Percentiles rank a stretch among this genome's conserved stretches.
Conservation (phyloP, 1,140 invertebrate genomes). For the Hydropsyche tenuis region DNA sequence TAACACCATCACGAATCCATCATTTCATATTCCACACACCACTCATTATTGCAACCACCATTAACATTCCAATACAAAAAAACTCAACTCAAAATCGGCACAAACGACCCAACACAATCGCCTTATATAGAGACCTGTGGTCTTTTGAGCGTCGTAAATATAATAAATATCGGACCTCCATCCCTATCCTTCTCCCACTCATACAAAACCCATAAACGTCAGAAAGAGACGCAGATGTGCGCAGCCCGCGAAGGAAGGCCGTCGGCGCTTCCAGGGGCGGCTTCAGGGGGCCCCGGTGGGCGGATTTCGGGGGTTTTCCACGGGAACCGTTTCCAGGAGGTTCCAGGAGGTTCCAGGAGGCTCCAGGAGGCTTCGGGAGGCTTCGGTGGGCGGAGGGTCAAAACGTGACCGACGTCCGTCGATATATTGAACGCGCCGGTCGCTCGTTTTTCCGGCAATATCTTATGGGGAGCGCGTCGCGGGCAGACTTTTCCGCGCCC, state of each 20-base stretch:
- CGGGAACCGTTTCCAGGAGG: too few relatives aligned
- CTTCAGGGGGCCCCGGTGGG: neutral
- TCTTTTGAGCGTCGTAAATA: constrained; percentile 66
- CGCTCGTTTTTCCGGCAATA: constrained; percentile 41
- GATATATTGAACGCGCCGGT: constrained; percentile 63
- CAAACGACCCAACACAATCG: constrained; percentile 58
- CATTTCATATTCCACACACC: too few relatives aligned
- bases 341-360: constrained; percentile 39
- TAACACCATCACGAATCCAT: too few relatives aligned
- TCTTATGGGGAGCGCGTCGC: constrained; percentile 47
- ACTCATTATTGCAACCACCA: too few relatives aligned
- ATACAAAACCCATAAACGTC: neutral
- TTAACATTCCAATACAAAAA: too few relatives aligned
- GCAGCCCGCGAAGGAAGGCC: constrained; percentile 52
- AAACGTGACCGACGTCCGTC: constrained; percentile 61
- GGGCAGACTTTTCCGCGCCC: constrained; percentile 39
- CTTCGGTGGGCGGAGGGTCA: constrained; percentile 54
- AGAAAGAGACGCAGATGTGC: constrained; percentile 46
- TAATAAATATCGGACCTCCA: constrained; percentile 60
- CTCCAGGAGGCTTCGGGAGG: too few relatives aligned
- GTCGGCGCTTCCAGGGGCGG: constrained; percentile 38
- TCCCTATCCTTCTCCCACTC: too few relatives aligned
- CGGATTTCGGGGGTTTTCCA: constrained; percentile 46
- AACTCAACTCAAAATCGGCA: too few relatives aligned
- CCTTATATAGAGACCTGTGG: constrained; percentile 56